These are phyloP conservation scores for Sphaeramia orbicularis DNA, from an alignment of 2,797 vertebrate genomes.

Conservation along the genomic window DNA sequence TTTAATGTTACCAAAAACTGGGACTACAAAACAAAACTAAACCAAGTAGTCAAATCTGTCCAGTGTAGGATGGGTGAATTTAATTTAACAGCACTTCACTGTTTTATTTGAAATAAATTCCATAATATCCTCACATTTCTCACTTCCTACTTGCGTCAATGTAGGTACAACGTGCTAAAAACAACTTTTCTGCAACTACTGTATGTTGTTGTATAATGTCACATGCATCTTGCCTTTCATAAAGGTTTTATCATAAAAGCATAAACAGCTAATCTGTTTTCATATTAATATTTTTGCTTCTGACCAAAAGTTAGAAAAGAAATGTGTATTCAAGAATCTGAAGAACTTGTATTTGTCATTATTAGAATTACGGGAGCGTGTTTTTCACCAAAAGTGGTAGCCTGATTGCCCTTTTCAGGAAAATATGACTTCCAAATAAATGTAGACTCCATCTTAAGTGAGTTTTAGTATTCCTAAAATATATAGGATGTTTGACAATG, in stretches of 20 bases:
- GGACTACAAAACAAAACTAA: no score
- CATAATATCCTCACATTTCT: no score
- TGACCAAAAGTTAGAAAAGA: slow-evolving; percentile 11
- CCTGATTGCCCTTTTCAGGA: neutral
- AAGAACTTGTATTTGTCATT: neutral
- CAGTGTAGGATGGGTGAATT: no score
- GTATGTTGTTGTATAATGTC: no score
- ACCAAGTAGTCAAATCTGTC: no score
- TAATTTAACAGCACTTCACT: no score
- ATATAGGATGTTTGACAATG: neutral
- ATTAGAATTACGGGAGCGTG: neutral
- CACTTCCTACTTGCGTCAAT: no score
- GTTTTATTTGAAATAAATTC: no score
- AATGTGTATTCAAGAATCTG: slow-evolving; percentile 3
- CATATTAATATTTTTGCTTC: neutral
- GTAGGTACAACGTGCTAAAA: no score
- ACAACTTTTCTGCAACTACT: no score
- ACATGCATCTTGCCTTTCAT: no score
- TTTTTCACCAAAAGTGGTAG: neutral
- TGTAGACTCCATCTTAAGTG: neutral
- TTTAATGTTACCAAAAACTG: neutral
- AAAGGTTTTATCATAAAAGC: no score
- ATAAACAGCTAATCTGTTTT: neutral
- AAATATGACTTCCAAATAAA: neutral
- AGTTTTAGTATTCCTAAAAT: slow-evolving; percentile 2